Percentiles rank a stretch among this genome's conserved stretches.
Conservation (phyloP, 2,888 invertebrate genomes). For the Eretmocerus hayati region DNA sequence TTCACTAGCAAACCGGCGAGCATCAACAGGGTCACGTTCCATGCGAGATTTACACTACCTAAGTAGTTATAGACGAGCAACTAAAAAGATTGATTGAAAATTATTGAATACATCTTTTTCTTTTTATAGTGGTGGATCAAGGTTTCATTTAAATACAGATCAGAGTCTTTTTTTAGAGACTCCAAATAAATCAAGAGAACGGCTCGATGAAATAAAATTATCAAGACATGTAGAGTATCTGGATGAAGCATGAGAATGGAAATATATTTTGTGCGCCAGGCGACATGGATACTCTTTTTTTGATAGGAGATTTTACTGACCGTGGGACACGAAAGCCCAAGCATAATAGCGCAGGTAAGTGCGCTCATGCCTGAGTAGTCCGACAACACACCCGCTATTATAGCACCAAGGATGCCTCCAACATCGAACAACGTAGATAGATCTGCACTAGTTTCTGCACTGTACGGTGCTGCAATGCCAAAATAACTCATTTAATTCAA, state of each 20-base stretch:
- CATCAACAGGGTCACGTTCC: conserved; percentile 64
- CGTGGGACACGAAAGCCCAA: conserved; percentile 72
- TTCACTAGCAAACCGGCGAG: conserved; percentile 80
- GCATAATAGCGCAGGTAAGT: conserved; percentile 76
- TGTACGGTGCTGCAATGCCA: conserved; percentile 10
- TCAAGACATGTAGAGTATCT: no score
- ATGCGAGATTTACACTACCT: conserved; percentile 56
- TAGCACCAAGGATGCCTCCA: conserved; percentile 86
- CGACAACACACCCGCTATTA: conserved; percentile 77
- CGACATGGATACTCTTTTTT: no score
- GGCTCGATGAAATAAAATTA: no score
- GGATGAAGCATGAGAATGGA: no score
- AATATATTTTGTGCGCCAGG: no score
- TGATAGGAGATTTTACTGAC: no score
- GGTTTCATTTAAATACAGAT: no score
- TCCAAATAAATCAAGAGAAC: no score
- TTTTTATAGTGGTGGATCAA: no score
- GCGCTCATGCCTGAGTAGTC: conserved; percentile 82
- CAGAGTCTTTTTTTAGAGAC: no score
- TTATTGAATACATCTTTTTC: conserved; percentile 1
- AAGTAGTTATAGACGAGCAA: conserved; percentile 71
- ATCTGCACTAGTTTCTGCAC: conserved; percentile 51
- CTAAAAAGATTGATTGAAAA: conserved; percentile 50
- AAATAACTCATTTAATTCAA: not conserved
- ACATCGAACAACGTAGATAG: conserved; percentile 78